Base-by-base conservation (phyloP, 2,113 vertebrate species). In the Pontoporia blainvillei region DNA sequence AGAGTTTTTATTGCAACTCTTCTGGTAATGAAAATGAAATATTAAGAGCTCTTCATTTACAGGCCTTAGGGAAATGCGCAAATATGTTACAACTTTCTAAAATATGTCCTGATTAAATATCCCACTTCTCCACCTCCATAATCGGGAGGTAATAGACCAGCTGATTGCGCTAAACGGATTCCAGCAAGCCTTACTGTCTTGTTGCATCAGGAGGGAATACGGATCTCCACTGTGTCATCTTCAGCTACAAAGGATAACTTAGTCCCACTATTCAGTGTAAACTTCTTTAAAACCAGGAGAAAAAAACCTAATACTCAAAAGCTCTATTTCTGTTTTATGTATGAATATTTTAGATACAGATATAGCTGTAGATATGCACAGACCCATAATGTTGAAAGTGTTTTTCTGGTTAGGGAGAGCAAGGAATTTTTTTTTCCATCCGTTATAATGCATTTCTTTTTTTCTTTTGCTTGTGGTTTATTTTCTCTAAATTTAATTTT, bases 1-100 rank as follows among this genome's bases (percentile, higher is more conserved):
- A 94, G 96, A 95, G 59, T 92, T 96, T 97, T 97, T 97, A 97
- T 83, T 94, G 59, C 88, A 95, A 96, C 49, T 92, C 79, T 93
- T 97, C 52, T 94, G 95, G 85, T 96, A 97, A 97, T 94, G 97
- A 96, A 96, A 97, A 98, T 98, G 97, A 97, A 98, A 97, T 97
- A 97, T 97, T 97, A 96, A 97, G 96, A 97, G 96, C 94, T 97
- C 92, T 97, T 97, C 96, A 97, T 97, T 97, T 98, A 97, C 57
- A 96, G 94, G 95, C 97, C 97, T 97, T 97, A 96, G 97, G 97
- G 97, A 98, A 98, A 97, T 97, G 94, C 36, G 49, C 94, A 98
- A 98, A 97, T 97, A 98, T 96, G 95, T 97, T 97, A 97, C 97
- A 97, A 96, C 96, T 96, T 97, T 98, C 96, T 97, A 97, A 98